A percentile compares a stretch with the other conserved stretches of the same genome.
Conservation (phyloP, 2,113 vertebrate genomes). For the Grammomys surdaster region DNA sequence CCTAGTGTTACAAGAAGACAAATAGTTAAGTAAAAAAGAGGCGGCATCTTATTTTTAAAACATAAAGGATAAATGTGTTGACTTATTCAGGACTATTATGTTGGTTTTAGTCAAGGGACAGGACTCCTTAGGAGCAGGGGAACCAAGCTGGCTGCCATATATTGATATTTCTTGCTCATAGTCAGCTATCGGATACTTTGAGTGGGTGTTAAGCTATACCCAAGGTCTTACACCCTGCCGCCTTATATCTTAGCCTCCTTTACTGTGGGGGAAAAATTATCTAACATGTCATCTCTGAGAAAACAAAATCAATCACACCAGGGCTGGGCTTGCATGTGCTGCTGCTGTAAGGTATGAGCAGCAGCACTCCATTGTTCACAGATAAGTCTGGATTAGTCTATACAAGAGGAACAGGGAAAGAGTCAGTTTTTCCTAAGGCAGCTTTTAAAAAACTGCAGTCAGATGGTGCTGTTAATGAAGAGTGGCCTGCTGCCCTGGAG, state of each 20-base stretch:
- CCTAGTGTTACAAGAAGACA: neutral
- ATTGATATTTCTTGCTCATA: neutral
- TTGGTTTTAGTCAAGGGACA: neutral
- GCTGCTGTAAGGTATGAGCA: neutral
- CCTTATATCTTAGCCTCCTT: neutral
- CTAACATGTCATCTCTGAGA: neutral
- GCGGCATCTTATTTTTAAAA: neutral
- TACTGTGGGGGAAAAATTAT: neutral
- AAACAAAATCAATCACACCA: constrained; percentile 36
- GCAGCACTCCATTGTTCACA: neutral
- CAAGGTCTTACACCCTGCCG: neutral
- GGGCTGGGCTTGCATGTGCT: neutral
- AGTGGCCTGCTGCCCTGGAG: constrained; percentile 42
- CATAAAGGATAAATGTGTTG: neutral
- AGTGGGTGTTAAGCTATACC: neutral
- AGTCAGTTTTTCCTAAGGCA: neutral
- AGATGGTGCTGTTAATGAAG: constrained; percentile 53
- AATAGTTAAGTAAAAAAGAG: neutral
- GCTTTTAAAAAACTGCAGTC: constrained; percentile 11
- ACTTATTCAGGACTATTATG: neutral
- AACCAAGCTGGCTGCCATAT: neutral
- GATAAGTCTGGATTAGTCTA: neutral
- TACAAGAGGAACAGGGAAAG: neutral
- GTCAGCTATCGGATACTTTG: neutral
- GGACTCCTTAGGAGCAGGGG: neutral